Base-by-base conservation (phyloP, 1,140 invertebrate species). In the Teleogryllus occipitalis region DNA sequence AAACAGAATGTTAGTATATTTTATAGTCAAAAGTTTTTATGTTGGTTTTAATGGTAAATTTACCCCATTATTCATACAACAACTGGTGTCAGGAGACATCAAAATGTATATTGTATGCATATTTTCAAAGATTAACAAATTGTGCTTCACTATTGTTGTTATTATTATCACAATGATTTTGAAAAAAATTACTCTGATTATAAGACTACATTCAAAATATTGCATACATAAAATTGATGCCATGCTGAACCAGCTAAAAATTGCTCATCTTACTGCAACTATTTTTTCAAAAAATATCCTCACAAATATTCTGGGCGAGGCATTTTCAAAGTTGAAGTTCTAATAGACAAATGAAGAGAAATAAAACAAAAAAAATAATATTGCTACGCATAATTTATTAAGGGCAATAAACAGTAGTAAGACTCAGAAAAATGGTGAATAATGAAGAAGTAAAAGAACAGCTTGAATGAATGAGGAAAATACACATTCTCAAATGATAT, bases 1-100 rank as follows among this genome's bases (percentile, higher is more conserved):
- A 89, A 89, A 89, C 87, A 89, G 87, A 87, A 87, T 89, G 88
- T 89, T 89, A 89, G 88, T 89, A 87, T 86, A 87, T 85, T 80
- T 82, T 85, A 87, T 87, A 86, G 86, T 83, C 84, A 85, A 82
- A 80, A 81, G 83, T 83, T 82, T 84, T 85, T 85, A 83, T 82
- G 83, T 83, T 83, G 82, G 82, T 82, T 82, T 80, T 81, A 82
- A 82, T 83, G 77, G 82, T 81, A 84, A 83, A 84, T 84, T 83
- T 83, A 80, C 82, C 85, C 83, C 85, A 84, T 83, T 83, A 82
- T 83, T 83, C 83, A 86, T 84, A 86, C 83, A 85, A 84, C 86
- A 86, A 83, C 82, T 78, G 39, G 73, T 77, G 74, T 27, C 54
- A 78, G 73, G 79, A n/a, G 77, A 76, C 47, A 47, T 74, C 21